Evolutionary conservation across 2,888 invertebrate genomes (phyloP), one percentile per base, ranked within the genome.

Genomic region (Creontiades dilutus): DNA sequence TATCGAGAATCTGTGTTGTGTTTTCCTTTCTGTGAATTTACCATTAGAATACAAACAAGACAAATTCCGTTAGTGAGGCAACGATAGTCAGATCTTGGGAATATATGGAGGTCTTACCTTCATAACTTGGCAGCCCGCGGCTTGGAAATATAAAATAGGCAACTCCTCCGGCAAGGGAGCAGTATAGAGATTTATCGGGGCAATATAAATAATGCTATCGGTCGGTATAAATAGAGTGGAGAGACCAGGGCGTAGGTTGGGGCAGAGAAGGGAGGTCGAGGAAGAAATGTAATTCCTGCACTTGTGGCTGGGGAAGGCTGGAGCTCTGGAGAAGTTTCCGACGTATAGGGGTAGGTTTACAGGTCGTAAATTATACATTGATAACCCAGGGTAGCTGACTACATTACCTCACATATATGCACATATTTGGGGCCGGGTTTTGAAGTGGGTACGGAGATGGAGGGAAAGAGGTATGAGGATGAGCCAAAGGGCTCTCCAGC

Each of bases 381-480:
- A 85, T 61, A 85, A 85, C 85, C 85, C 85, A 28, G 85, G 85
- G 85, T 85, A 85, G 85, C 85, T 85, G 85, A 85, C 85, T 85
- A 85, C 85, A 85, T 85, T 85, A 85, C 85, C 85, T 85, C n/a
- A 85, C 85, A 85, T 85, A 85, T 85, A 85, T 85, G 85, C 85
- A 85, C 85, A 85, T 85, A 85, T 85, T 85, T 85, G 85, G 85
- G 37, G 52, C 27, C 1, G 82, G 82, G 27, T 82, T 85, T 61
- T 61, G 57, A 61, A 85, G 85, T 85, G 85, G 85, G 82, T 82
- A 23, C 28, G 61, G 61, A n/a, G 57, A 85, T 55, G 57, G 85
- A 82, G 48, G 61, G 61, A 19, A 61, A 85, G 46, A n/a, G 85
- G 85, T 61, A 85, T 37, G 55, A 61, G 85, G 85, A 85, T 37